These are phyloP conservation scores for Coecobrya sp. DNA, from an alignment of 2,888 invertebrate genomes.

Conservation along the genomic window DNA sequence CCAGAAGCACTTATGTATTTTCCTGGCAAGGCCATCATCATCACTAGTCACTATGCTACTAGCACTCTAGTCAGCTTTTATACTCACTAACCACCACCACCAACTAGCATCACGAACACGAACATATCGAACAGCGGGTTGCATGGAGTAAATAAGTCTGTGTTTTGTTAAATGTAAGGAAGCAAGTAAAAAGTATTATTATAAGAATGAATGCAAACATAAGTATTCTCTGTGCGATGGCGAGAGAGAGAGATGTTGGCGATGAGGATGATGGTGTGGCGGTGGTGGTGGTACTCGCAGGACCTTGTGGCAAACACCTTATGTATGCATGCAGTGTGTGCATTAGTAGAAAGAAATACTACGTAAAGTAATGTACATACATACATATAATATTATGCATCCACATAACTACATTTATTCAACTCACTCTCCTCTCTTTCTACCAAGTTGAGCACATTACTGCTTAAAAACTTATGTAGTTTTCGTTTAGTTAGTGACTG, in stretches of 20 bases:
- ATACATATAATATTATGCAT: constrained; percentile 55
- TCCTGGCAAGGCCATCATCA: constrained; percentile 83
- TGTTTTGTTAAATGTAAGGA: constrained; percentile 17
- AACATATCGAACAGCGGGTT: constrained; percentile 77
- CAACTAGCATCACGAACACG: constrained; percentile 1
- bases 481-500: constrained; percentile 41
- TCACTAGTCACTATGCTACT: constrained; percentile 71
- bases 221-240: constrained; percentile 58
- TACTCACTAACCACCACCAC: constrained; percentile 56
- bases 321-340: constrained; percentile 78
- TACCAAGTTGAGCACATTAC: neutral
- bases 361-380: constrained; percentile 41
- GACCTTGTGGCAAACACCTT: constrained; percentile 82
- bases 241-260: constrained; percentile 43
- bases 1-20: constrained; percentile 77
- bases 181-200: constrained; percentile 52
- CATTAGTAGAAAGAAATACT: neutral
- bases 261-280: constrained; percentile 71
- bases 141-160: constrained; percentile 75
- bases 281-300: constrained; percentile 79
- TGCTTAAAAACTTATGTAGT: constrained; percentile 53
- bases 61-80: constrained; percentile 64
- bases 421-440: constrained; percentile 16
- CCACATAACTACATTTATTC: constrained; percentile 41
- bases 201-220: constrained; percentile 63